phyloP scores from a whole-genome alignment of 2,888 invertebrate genomes.

The Diplolepis rosae region DNA sequence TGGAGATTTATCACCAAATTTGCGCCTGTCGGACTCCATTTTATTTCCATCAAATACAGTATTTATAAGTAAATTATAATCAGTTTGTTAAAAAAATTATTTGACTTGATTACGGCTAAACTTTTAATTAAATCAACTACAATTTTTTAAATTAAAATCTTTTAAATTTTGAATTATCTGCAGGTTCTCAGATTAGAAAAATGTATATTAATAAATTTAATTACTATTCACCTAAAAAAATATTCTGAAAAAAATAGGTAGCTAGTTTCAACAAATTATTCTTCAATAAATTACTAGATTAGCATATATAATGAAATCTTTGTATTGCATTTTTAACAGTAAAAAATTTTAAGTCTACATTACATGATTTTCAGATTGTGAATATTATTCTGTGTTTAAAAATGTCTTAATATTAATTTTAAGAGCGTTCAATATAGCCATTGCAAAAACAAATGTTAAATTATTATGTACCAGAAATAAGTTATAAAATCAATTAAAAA shows the following conservation, averaged over 20 bases:
- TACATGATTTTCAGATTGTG: too few species aligned
- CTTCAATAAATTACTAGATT: not conserved
- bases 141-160: not conserved
- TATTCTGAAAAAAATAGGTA: not conserved
- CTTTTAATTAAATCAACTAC: not conserved
- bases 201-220: not conserved
- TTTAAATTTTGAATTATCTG: not conserved
- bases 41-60: conserved; percentile 71
- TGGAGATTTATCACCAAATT: conserved; percentile 63
- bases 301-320: not conserved
- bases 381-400: too few species aligned
- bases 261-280: not conserved
- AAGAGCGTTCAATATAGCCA: too few species aligned
- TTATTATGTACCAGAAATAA: too few species aligned
- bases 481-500: not conserved
- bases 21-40: conserved; percentile 65
- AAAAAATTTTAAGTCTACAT: not conserved
- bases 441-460: too few species aligned
- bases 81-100: conserved; percentile 26
- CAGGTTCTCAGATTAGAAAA: not conserved
- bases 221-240: not conserved
- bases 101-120: not conserved
- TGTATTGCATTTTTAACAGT: not conserved
- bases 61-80: conserved; percentile 71
- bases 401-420: too few species aligned